Percentiles rank a stretch among this genome's conserved stretches.
These are phyloP conservation scores for Drosophila paracracens DNA, from an alignment of 2,888 invertebrate species.

Conservation along the genomic window DNA sequence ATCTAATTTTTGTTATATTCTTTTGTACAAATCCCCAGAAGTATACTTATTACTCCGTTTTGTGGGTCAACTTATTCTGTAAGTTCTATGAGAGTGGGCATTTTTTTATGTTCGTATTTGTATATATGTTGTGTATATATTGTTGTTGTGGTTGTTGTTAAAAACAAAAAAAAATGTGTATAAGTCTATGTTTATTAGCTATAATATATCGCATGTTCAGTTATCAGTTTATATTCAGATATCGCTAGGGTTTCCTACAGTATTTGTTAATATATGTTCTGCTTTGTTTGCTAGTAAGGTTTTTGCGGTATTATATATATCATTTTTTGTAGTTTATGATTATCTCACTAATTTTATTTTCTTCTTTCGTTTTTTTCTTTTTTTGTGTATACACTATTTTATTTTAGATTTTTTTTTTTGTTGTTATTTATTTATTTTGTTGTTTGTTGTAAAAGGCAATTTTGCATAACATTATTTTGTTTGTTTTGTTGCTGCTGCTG, in stretches of 20 bases:
- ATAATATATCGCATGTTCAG: conserved; percentile 59
- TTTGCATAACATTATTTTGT: conserved; percentile 54
- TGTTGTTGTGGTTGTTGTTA: conserved; percentile 2
- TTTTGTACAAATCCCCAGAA: conserved; percentile 45
- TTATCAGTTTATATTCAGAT: conserved; percentile 48
- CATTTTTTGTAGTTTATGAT: conserved; percentile 31
- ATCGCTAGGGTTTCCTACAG: conserved; percentile 57
- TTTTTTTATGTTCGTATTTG: conserved; percentile 23
- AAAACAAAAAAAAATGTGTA: conserved; percentile 27
- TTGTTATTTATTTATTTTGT: conserved; percentile 26
- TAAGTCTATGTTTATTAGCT: conserved; percentile 45
- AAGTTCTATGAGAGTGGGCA: conserved; percentile 45
- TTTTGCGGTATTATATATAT: conserved; percentile 69
- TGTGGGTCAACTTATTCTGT: conserved; percentile 30
- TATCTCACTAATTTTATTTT: conserved; percentile 47
- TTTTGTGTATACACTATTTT: conserved; percentile 31
- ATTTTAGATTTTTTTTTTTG: conserved; percentile 5
- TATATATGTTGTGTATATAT: conserved; percentile 12
- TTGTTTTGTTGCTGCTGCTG: conserved; percentile 32
- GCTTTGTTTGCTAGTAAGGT: conserved; percentile 77
- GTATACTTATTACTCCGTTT: conserved; percentile 1
- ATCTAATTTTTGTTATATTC: conserved; percentile 32
- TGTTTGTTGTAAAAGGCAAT: conserved; percentile 57
- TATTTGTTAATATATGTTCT: conserved; percentile 51
- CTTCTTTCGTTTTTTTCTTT: neutral